These are phyloP conservation scores for Enteromius fasciolatus DNA, from an alignment of 2,797 vertebrate species.

Conservation along the genomic window DNA sequence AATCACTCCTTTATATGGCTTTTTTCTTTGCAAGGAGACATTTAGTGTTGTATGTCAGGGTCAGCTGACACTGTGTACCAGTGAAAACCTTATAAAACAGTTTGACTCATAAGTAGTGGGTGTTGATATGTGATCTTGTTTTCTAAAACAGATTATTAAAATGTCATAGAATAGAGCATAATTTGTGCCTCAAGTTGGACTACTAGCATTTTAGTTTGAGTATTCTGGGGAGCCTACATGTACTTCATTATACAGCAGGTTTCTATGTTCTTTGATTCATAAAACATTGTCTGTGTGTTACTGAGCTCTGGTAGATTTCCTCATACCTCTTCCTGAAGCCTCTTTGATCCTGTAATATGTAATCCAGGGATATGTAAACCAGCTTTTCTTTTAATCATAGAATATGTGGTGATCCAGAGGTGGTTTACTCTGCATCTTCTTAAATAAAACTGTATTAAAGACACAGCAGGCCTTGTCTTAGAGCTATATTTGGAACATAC, in stretches of 20 bases:
- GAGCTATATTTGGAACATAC: not conserved
- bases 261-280: conserved; percentile 37
- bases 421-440: not conserved
- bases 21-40: conserved; percentile 1
- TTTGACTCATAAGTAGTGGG: not conserved
- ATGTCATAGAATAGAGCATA: not conserved
- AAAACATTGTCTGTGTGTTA: conserved; percentile 36
- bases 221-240: not conserved
- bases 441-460: not conserved
- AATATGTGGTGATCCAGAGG: not conserved
- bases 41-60: not conserved
- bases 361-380: conserved; percentile 40
- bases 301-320: conserved; percentile 14
- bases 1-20: conserved; percentile 10
- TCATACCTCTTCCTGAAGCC: not conserved
- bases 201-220: not conserved
- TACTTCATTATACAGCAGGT: conserved; percentile 14
- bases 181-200: not conserved
- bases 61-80: conserved; percentile 12
- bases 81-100: not conserved
- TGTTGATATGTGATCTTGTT: not conserved
- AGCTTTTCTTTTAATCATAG: conserved; percentile 33
- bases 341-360: conserved; percentile 23
- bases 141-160: not conserved
- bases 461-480: not conserved